Base-by-base conservation (phyloP, 2,797 vertebrate species). In the Anisognathus igniventris region DNA sequence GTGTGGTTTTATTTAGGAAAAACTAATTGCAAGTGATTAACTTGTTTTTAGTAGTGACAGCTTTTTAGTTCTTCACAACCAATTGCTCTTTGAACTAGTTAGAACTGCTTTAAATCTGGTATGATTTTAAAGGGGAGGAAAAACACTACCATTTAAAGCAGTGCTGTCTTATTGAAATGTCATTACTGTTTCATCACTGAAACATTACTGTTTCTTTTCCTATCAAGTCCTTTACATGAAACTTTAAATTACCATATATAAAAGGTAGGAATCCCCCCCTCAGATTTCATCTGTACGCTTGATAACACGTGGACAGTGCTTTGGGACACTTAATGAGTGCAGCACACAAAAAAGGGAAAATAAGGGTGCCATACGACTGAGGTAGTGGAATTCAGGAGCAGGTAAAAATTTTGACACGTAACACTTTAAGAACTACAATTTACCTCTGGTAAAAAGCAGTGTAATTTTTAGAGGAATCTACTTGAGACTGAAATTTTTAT, bases 71-170 rank as follows among this genome's bases (percentile, higher is more conserved):
- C 33, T 75, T 91, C 73, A 68, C 30, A 81, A 78, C 42, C 42
- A 68, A 4, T 72, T 53, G 39, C 54, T 92, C 37, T 88, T 90
- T 61, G 60, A 92, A 57, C n/a, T 71, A 54, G 20, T 85, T 81
- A 31, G 17, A 85, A 50, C 76, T 93, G 80, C 70, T 92, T 92
- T 90, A 92, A 94, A 76, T 70, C 51, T 67, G 60, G 18, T 91
- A 50, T 35, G 16, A 81, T 64, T 84, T 89, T 78, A 78, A 92
- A 45, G 31, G 24, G 42, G n/a, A 77, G 25, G 39, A 61, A 65
- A 86, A 88, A 19, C 30, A 79, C 40, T 82, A 85, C 18, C 12
- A 23, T 72, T 84, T 93, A 78, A 84, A 93, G 54, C 70, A 90
- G 66, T 66, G 65, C 57, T 51, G 16, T 76, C 45, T 45, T 82